phyloP scores from a whole-genome alignment of 2,888 invertebrate species.

The Ganaspis brasiliensis region DNA sequence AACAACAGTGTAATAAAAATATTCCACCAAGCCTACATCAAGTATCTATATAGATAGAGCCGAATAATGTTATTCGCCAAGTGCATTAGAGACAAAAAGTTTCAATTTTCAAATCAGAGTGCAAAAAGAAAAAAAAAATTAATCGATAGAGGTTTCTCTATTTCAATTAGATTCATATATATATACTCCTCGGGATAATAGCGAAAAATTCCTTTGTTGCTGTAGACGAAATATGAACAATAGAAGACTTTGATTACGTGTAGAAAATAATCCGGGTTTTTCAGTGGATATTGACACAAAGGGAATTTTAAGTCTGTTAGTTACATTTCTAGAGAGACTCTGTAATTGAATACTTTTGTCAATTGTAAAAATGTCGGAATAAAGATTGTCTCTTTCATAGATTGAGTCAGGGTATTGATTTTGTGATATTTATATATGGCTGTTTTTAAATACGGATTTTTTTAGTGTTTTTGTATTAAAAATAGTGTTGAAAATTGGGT shows the following conservation, averaged over 20 bases:
- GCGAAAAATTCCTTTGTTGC: not conserved
- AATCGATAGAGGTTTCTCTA: not conserved
- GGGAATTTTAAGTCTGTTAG: not conserved
- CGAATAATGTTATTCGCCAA: not conserved
- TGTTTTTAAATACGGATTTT: too few species aligned
- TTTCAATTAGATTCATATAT: slow-evolving; percentile 7
- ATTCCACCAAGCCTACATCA: not conserved
- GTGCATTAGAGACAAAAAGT: not conserved
- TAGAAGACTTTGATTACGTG: not conserved
- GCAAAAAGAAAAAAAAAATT: slow-evolving; percentile 1
- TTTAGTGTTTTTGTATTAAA: too few species aligned
- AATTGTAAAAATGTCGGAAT: too few species aligned
- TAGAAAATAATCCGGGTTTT: not conserved
- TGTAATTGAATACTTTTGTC: too few species aligned
- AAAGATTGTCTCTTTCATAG: too few species aligned
- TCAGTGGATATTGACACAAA: not conserved
- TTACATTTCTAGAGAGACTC: too few species aligned
- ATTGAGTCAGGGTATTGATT: too few species aligned
- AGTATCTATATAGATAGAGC: not conserved
- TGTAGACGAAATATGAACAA: not conserved
- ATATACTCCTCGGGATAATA: not conserved
- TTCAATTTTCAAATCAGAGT: not conserved
- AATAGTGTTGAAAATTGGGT: too few species aligned
- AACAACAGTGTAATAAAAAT: not conserved
- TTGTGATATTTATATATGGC: too few species aligned